Base-by-base conservation (phyloP, 2,888 invertebrate species). In the Amorpha juglandis region DNA sequence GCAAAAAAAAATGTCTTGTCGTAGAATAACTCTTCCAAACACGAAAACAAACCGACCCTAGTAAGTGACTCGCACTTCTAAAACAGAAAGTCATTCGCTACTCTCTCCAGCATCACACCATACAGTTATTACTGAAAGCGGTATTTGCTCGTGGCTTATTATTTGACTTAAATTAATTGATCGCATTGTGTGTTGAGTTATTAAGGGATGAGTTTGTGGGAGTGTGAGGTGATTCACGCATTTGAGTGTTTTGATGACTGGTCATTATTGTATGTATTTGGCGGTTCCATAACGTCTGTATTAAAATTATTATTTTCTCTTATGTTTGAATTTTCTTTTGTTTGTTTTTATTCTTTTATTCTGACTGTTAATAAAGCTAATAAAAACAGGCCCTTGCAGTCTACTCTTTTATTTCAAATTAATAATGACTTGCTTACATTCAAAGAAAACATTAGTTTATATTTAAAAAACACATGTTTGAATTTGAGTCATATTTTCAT, bases 91-190 rank as follows among this genome's bases (percentile, higher is more conserved):
- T 11, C n/a, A 19, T 42, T 42, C 58, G 58, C 58, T 7, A 12
- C 12, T 14, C 12, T 58, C 58, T 38, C 9, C 0, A 2, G n/a
- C 1, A 42, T 58, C 42, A 42, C 38, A 58, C 58, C 64, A 27
- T 27, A 27, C 27, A 27, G 48, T 58, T 65, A 65, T 65, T 48
- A 48, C 55, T 11, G 48, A 19, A 48, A 35, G 27, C 48, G 64
- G 47, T 65, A 65, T 65, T 58, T 65, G 33, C 14, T 42, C 47
- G 42, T 47, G 64, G 55, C 16, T 53, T 64, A 33, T 65, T 58
- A 65, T 65, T 65, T 65, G 48, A 58, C 55, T 58, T 42, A 53
- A 21, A 50, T 16, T 65, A 65, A 65, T 65, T 8, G 55, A 52
- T 64, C 8, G 47, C 48, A 50, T 48, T 58, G 58, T 50, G 48